phyloP scores from a whole-genome alignment of 2,113 vertebrate species.

The Hypocryptadius cinnamomeus region DNA sequence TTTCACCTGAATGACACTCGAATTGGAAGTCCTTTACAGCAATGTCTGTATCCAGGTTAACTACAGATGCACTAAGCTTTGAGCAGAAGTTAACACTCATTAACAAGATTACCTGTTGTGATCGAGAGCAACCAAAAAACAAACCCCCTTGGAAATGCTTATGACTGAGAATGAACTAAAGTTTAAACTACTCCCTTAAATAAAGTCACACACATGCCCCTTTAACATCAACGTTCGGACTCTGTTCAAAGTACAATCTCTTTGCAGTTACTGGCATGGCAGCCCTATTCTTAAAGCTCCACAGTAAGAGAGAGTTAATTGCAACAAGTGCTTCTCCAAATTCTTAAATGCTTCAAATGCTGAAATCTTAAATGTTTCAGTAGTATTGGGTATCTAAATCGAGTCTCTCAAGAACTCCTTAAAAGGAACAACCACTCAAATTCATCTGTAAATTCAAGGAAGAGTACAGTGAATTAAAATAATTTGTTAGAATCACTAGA shows the following conservation, averaged over 20 bases:
- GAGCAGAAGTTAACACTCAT: slow-evolving; percentile 68
- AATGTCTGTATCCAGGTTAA: slow-evolving; percentile 43
- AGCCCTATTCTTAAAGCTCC: background rate
- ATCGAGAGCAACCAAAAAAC: slow-evolving; percentile 53
- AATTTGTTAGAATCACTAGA: background rate
- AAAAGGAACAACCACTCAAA: background rate
- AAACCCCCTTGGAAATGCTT: slow-evolving; percentile 55
- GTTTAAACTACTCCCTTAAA: slow-evolving; percentile 38
- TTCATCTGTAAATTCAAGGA: background rate
- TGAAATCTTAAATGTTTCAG: slow-evolving; percentile 7
- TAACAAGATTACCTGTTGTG: slow-evolving; percentile 72
- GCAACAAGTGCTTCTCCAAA: slow-evolving; percentile 32
- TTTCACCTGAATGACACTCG: slow-evolving; percentile 62
- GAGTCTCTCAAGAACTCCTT: background rate
- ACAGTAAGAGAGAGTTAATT: background rate
- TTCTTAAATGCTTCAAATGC: background rate
- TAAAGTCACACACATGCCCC: background rate
- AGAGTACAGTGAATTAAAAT: background rate
- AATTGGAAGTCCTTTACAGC: slow-evolving; percentile 62
- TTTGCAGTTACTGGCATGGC: background rate
- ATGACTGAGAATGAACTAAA: slow-evolving; percentile 28
- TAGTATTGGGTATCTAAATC: background rate
- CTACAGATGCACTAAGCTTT: slow-evolving; percentile 60
- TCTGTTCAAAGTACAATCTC: background rate
- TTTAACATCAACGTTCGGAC: background rate